Evolutionary conservation across 2,113 vertebrate species (phyloP), one percentile per base, ranked within the genome.

Genomic region (Coracopsis vasa): DNA sequence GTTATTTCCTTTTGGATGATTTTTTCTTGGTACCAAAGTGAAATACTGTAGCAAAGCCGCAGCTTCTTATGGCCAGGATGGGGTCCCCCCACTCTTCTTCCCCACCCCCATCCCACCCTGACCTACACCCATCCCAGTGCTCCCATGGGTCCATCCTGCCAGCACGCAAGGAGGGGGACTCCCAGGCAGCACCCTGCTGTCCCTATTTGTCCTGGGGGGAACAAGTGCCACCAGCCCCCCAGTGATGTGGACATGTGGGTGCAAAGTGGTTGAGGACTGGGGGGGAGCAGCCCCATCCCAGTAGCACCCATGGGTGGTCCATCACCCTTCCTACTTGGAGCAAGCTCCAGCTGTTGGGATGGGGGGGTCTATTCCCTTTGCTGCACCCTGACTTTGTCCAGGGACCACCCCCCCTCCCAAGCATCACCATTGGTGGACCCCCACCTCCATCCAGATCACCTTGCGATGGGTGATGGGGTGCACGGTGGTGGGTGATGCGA

Each of bases 11-110:
- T 79, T 80, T 31, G 20, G 33, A 35, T 92, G 58, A 9, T 27
- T 73, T 79, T 81, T 71, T 31, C 70, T 81, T 56, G 75, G 86
- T 82, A 93, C 90, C 90, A 93, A 96, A 93, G 93, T 64, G 50
- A 70, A 65, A 70, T 25, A 11, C 50, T 64, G 86, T 69, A 88
- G 90, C 90, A 62, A 85, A 77, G 78, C 64, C 60, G 39, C 80
- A 66, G 75, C 80, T 60, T 13, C 62, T 10, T 51, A 64, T 24
- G 48, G 81, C 23, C 23, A 7, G 72, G 33, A 28, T 4, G 33
- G 50, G 70, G 80, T 56, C 33, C 45, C 42, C 82, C 87, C 81
- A 83, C 66, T 14, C 24, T 19, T 17, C 29, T 19, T n/a, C 50
- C 72, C 33, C 31, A 64, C 47, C 27, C 27, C 21, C 13, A 4